phyloP scores from a whole-genome alignment of 2,888 invertebrate genomes.

The Agelastica alni region DNA sequence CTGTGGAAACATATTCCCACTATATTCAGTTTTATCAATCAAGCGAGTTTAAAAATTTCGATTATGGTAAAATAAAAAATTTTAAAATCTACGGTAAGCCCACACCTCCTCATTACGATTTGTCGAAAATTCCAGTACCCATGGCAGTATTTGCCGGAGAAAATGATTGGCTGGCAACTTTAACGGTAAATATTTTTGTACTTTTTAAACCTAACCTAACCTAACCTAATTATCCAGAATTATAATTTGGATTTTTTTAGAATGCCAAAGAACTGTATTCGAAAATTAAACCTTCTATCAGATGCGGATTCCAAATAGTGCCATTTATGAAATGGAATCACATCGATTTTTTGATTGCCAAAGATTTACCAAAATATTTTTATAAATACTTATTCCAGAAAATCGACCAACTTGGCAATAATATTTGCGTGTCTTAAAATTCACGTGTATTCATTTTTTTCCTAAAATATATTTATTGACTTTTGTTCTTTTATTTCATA shows the following conservation, averaged over 20 bases:
- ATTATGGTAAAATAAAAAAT: conserved; percentile 20
- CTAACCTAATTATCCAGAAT: not conserved
- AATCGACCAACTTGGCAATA: conserved; percentile 13
- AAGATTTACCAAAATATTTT: conserved; percentile 38
- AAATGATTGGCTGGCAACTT: conserved; percentile 26
- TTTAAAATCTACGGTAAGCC: conserved; percentile 18
- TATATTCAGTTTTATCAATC: conserved; percentile 22
- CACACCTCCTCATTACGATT: conserved; percentile 19
- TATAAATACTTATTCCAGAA: conserved; percentile 22
- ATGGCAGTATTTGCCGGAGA: conserved; percentile 16
- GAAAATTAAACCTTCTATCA: conserved; percentile 47
- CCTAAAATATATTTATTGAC: no score
- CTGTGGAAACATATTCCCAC: conserved; percentile 25
- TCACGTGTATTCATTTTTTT: no score
- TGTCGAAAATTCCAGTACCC: conserved; percentile 23
- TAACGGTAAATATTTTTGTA: conserved; percentile 12
- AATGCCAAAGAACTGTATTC: conserved; percentile 52
- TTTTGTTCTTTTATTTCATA: no score
- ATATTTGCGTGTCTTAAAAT: conserved; percentile 9
- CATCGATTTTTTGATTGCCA: conserved; percentile 58
- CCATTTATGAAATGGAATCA: conserved; percentile 57
- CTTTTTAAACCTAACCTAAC: no score
- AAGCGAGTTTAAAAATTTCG: conserved; percentile 19
- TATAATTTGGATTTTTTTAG: conserved; percentile 41
- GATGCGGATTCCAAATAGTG: conserved; percentile 45